Evolutionary conservation across 64 coral and sea anemone genomes (phyloP).

Genomic region (Dendronephthya gigantea): DNA sequence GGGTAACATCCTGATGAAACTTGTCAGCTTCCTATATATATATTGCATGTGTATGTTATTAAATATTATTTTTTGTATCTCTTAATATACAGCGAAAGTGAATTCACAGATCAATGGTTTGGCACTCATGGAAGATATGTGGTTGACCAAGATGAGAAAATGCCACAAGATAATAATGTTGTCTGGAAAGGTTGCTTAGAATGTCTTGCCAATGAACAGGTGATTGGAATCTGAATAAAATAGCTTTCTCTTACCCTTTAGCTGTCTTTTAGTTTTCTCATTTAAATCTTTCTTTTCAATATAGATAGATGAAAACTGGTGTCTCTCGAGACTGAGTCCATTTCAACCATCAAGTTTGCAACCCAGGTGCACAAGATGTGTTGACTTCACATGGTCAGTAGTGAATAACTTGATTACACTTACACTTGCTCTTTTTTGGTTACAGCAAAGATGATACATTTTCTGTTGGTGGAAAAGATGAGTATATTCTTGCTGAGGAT

Average conservation of each 20-base stretch:
- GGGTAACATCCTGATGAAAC: not conserved
- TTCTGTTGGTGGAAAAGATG: not conserved
- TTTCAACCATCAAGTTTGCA: no score
- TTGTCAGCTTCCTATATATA: no score
- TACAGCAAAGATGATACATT: not conserved
- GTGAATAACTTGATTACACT: no score
- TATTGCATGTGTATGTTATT: not conserved
- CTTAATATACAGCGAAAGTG: not conserved
- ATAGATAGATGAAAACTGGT: not conserved
- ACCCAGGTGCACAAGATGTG: no score
- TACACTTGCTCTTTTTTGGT: not conserved
- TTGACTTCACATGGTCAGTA: no score
- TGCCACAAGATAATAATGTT: not conserved
- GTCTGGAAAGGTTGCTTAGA: not conserved
- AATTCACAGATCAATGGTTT: not conserved
- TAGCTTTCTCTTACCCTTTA: no score
- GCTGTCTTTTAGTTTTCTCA: not conserved
- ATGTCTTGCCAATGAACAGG: not conserved
- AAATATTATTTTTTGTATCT: not conserved
- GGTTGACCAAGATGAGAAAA: not conserved
- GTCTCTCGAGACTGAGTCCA: not conserved
- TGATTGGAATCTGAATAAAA: not conserved
- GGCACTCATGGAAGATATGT: not conserved
- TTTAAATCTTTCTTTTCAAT: not conserved
- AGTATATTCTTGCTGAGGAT: not conserved